Evolutionary conservation across 2,113 vertebrate species (phyloP), one percentile per base, ranked within the genome.

Genomic region (Oostethus manadensis): DNA sequence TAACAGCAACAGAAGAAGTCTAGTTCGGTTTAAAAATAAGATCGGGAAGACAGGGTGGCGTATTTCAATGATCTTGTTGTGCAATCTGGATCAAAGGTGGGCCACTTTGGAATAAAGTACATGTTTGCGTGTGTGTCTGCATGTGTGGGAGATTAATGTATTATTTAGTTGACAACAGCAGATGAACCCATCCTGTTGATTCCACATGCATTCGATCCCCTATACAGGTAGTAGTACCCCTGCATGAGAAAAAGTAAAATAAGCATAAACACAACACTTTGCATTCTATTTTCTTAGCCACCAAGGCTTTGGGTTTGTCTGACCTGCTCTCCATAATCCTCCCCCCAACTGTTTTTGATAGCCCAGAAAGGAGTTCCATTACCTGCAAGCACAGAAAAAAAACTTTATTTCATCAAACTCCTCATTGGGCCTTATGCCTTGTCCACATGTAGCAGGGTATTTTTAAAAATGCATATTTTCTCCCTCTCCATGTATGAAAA

Each of bases 341-440:
- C 79, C 33, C 93, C 93, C 93, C 93, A 96, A 85, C 94, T 96
- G 88, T 96, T 96, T 83, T 96, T 96, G 78, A 96, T 95, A 68
- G 93, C 91, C 94, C 94, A 96, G 83, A 92, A 96, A 11, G 93
- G 93, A 23, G 73, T 21, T 0, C 67, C 83, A 14, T 90, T 89
- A 68, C 91, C 94, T 94, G 75, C 20, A 46, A 47, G 55, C n/a
- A 77, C 8, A 78, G 8, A 48, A 26, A 46, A 42, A 29, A 46
- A 42, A 29, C 10, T 33, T 8, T 21, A 42, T 43, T 38, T 38
- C 8, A 38, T 38, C 35, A 38, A 9, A 38, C 10, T 8, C 35
- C 35, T 42, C 3, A 42, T 13, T 42, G 1, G 38, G 11, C 38
- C 38, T 42, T 42, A n/a, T n/a, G n/a, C n/a, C n/a, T n/a, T n/a